A percentile compares a stretch with the other conserved stretches of the same genome.
Conservation (phyloP, 2,888 invertebrate genomes). For the Tenthredo livida region DNA sequence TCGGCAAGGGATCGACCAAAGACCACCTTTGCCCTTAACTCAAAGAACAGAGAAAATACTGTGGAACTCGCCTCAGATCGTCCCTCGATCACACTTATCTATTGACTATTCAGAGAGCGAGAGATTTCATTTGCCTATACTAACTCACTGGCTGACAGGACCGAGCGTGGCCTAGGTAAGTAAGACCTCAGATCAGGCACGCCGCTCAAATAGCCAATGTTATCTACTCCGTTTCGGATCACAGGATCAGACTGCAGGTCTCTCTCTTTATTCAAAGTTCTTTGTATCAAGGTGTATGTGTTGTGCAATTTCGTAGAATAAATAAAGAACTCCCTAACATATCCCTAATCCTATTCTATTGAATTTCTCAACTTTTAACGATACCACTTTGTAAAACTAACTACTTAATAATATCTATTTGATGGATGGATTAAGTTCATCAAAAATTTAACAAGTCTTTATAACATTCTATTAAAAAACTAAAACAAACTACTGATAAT, state of each 20-base stretch:
- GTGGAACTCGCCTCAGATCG: not conserved
- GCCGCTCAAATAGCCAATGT: not conserved
- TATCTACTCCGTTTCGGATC: not conserved
- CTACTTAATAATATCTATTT: not conserved
- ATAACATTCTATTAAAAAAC: not conserved
- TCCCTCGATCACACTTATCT: not conserved
- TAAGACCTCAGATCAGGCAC: not conserved
- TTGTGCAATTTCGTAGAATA: not conserved
- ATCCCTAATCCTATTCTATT: not conserved
- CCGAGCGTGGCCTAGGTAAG: not conserved
- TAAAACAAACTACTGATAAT: not conserved
- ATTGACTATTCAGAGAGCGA: slow-evolving; percentile 21
- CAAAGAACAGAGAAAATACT: slow-evolving; percentile 4
- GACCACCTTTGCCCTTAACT: not conserved
- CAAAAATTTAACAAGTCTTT: not conserved
- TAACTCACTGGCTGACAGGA: not conserved
- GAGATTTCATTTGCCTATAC: slow-evolving; percentile 11
- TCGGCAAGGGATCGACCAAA: not conserved
- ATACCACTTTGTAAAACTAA: not conserved
- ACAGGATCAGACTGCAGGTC: not conserved
- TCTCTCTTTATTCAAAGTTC: not conserved
- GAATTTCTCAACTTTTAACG: not conserved
- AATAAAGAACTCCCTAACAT: not conserved
- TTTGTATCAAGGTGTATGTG: not conserved
- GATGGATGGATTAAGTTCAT: not conserved